Evolutionary conservation across 2,113 vertebrate genomes (phyloP), one percentile per base, ranked within the genome.

Genomic region (Motacilla tschutschensis): DNA sequence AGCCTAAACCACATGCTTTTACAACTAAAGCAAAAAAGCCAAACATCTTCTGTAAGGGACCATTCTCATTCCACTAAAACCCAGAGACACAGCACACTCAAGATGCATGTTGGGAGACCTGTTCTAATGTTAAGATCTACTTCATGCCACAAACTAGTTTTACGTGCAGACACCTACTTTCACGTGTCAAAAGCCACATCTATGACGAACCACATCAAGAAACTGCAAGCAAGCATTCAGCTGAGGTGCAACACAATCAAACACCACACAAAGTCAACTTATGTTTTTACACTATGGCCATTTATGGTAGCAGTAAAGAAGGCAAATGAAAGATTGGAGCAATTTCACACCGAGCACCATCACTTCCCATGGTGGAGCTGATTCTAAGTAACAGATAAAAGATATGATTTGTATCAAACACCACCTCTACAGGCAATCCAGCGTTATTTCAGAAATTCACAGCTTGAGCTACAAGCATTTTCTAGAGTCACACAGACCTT

Each of bases 121-220:
- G 7, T 41, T 84, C 78, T 82, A 5, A 53, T 18, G 40, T 47
- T 64, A 88, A 80, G 53, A 70, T 33, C 66, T 40, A 31, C 88
- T 81, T 90, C 64, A 53, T 29, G 16, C 87, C 85, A 90, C 59
- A 83, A 91, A 91, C 89, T 89, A 92, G 51, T 47, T 88, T 83
- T 82, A 70, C 28, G 65, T 41, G 87, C 85, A 79, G 71, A 78
- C 54, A 84, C 26, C 72, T 90, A 75, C 87, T 87, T 90, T 94
- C 83, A 86, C 51, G 77, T 85, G 79, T 89, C 25, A 74, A 79
- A 96, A 92, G 90, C 96, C 95, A 96, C 94, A 97, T 95, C 94
- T 96, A n/a, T 78, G 83, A 51, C 0, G 26, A 95, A 91, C 95
- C 97, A 95, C 95, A 96, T 93, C 70, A 96, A 97, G 92, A 94